phyloP scores from a whole-genome alignment of 2,113 vertebrate genomes.

The Hippocampus guttulatus region DNA sequence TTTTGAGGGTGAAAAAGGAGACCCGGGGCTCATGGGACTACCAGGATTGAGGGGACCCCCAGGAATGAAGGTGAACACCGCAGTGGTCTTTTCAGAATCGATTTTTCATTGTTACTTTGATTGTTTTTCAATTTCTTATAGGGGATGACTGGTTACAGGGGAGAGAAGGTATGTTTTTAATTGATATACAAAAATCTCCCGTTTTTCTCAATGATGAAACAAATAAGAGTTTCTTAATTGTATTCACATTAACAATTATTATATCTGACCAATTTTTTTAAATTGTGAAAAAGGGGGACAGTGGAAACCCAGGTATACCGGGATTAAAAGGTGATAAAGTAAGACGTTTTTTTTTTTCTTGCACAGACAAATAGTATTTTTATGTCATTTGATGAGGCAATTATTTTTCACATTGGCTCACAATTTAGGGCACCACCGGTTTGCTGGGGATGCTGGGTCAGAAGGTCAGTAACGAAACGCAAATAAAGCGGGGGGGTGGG shows the following conservation, averaged over 20 bases:
- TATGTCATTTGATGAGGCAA: slow-evolving; percentile 7
- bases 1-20: slow-evolving; percentile 89
- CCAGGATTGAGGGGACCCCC: slow-evolving; percentile 88
- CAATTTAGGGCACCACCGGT: slow-evolving; percentile 54
- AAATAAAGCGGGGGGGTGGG: not conserved
- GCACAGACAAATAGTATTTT: not conserved
- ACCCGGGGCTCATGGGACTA: slow-evolving; percentile 84
- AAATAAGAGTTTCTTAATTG: not conserved
- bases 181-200: not conserved
- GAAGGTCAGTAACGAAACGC: slow-evolving; percentile 41
- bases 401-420: slow-evolving; percentile 16
- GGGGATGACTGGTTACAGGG: slow-evolving; percentile 65
- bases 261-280: not conserved
- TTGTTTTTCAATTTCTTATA: slow-evolving; percentile 15
- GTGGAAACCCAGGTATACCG: slow-evolving; percentile 41
- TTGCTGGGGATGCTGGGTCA: slow-evolving; percentile 68
- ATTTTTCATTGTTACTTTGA: not conserved
- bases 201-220: not conserved
- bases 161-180: slow-evolving; percentile 47
- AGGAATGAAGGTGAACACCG: slow-evolving; percentile 80
- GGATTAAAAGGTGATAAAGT: slow-evolving; percentile 67
- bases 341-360: slow-evolving; percentile 5
- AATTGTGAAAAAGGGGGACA: slow-evolving; percentile 41
- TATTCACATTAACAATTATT: not conserved
- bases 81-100: not conserved